Evolutionary conservation across 2,113 vertebrate genomes (phyloP).

Genomic region (Redunca redunca): DNA sequence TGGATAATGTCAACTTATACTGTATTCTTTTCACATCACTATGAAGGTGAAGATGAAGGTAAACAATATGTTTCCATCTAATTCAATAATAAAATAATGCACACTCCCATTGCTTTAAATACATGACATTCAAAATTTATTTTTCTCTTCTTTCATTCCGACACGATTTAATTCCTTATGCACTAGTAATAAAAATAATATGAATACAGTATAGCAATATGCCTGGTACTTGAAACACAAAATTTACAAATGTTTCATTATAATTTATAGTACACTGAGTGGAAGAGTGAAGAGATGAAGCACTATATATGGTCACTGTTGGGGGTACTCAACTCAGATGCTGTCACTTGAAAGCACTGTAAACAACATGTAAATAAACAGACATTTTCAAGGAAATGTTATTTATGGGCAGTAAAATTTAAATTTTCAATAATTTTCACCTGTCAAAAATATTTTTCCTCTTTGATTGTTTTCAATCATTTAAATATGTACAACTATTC

Average conservation of each 20-base stretch:
- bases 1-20: background rate
- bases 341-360: background rate
- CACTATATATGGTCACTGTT: background rate
- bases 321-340: background rate
- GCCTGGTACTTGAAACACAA: background rate
- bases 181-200: background rate
- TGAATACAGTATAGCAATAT: background rate
- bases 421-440: background rate
- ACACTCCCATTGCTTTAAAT: background rate
- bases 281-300: background rate
- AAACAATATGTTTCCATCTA: background rate
- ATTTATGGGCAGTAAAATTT: constrained; percentile 6
- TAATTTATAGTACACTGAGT: background rate
- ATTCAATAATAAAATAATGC: constrained; percentile 1
- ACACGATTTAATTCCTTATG: background rate
- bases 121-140: background rate
- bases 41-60: too few relatives aligned
- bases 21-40: background rate
- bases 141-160: background rate
- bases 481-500: background rate
- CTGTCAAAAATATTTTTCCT: background rate
- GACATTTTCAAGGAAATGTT: background rate
- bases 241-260: background rate
- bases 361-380: background rate
- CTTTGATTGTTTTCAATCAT: background rate